Evolutionary conservation across 2,888 invertebrate genomes (phyloP).

Genomic region (Yponomeuta plumbellus): DNA sequence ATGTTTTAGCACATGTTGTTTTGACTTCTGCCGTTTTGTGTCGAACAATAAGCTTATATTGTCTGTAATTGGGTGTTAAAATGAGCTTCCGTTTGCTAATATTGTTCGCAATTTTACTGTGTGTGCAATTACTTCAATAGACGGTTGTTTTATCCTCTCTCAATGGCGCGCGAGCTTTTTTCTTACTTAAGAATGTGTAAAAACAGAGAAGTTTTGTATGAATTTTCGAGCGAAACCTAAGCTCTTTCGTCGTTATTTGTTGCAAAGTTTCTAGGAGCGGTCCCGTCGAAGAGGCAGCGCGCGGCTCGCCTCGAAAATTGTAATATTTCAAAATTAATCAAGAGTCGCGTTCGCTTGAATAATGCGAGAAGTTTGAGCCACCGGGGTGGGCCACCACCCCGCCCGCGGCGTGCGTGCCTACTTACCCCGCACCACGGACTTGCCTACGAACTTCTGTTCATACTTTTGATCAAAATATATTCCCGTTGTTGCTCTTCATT

Average conservation of each 20-base stretch:
- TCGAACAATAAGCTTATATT: slow-evolving; percentile 30
- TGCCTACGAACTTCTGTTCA: slow-evolving; percentile 72
- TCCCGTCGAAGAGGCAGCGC: slow-evolving; percentile 12
- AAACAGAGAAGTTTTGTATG: neutral
- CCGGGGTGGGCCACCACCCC: slow-evolving; percentile 41
- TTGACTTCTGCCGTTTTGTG: slow-evolving; percentile 43
- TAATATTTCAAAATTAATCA: slow-evolving; percentile 78
- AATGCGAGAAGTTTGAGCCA: slow-evolving; percentile 66
- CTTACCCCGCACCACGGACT: slow-evolving; percentile 50
- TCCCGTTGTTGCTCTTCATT: slow-evolving; percentile 38
- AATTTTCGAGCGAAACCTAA: slow-evolving; percentile 7
- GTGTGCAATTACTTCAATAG: neutral
- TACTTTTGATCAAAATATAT: slow-evolving; percentile 68
- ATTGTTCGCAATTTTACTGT: slow-evolving; percentile 4
- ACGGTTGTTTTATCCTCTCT: neutral
- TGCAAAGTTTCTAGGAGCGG: slow-evolving; percentile 9
- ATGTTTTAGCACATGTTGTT: slow-evolving; percentile 44
- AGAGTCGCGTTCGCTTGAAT: slow-evolving; percentile 75
- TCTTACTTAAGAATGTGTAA: neutral
- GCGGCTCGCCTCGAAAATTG: slow-evolving; percentile 63
- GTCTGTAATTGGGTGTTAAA: slow-evolving; percentile 4
- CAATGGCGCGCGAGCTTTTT: neutral
- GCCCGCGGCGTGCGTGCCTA: slow-evolving; percentile 54
- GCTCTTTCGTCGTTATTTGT: slow-evolving; percentile 13
- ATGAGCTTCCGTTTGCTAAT: slow-evolving; percentile 13